Evolutionary conservation across 2,113 vertebrate genomes (phyloP).

Genomic region (Athene noctua): DNA sequence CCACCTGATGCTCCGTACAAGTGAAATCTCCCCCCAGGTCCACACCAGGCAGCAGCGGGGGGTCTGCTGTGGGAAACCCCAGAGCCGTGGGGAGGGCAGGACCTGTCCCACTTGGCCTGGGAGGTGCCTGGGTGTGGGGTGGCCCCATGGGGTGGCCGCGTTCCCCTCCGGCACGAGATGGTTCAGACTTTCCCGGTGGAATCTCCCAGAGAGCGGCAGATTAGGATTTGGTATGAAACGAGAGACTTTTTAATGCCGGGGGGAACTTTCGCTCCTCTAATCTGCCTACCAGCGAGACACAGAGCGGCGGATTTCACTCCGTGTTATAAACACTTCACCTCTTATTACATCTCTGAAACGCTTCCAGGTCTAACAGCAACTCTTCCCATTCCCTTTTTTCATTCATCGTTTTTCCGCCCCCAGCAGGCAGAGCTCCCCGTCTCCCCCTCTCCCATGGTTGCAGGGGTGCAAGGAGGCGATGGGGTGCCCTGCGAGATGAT

Average conservation of each 20-base stretch:
- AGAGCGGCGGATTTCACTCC: neutral
- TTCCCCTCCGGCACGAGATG: accelerated
- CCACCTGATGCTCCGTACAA: neutral
- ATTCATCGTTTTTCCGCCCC: neutral
- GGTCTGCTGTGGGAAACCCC: neutral
- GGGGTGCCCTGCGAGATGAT: accelerated
- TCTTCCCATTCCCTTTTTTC: neutral
- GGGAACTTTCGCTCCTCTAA: neutral
- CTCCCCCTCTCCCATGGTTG: neutral
- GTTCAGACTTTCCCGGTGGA: neutral
- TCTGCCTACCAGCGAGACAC: neutral
- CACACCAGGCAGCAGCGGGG: accelerated
- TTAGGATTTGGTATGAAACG: neutral
- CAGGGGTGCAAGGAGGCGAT: neutral
- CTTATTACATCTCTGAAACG: neutral
- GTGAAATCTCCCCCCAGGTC: neutral
- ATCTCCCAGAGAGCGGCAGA: neutral
- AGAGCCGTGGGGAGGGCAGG: neutral
- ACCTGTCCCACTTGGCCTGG: neutral
- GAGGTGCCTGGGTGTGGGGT: neutral
- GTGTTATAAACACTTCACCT: neutral
- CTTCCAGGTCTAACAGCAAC: neutral
- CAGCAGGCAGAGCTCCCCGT: too few relatives aligned
- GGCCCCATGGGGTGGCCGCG: accelerated
- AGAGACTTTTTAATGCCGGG: neutral